These are phyloP conservation scores for Callocephalon fimbriatum DNA, from an alignment of 2,113 vertebrate genomes.

Conservation along the genomic window DNA sequence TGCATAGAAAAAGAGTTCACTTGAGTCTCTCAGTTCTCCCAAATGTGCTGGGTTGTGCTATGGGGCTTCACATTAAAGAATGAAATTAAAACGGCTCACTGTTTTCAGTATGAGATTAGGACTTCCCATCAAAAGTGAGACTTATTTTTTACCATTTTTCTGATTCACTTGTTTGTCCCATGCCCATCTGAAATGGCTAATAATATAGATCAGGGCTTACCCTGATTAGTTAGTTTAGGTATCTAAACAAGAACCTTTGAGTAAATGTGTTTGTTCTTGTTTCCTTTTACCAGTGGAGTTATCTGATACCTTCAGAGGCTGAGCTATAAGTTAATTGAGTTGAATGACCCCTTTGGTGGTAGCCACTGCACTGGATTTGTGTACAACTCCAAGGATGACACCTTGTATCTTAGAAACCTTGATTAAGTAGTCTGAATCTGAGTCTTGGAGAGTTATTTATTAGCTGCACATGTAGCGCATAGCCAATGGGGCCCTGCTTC, in stretches of 20 bases:
- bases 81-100: neutral
- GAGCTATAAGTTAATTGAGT: neutral
- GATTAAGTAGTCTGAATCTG: neutral
- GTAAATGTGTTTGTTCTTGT: neutral
- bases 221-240: rapidly evolving
- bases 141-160: neutral
- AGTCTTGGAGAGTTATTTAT: neutral
- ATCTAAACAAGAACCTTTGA: neutral
- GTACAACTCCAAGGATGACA: neutral
- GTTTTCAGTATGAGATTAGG: neutral
- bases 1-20: neutral
- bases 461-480: neutral
- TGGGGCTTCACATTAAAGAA: neutral
- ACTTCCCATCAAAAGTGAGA: neutral
- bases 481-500: neutral
- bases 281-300: neutral
- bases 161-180: neutral
- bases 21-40: neutral
- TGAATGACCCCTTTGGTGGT: neutral
- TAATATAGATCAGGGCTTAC: neutral
- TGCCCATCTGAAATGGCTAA: neutral
- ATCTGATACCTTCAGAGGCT: neutral
- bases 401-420: neutral
- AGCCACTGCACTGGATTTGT: neutral
- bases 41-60: neutral